Conservation (phyloP, 2,113 vertebrate species). For the Corythornis vintsioides region DNA sequence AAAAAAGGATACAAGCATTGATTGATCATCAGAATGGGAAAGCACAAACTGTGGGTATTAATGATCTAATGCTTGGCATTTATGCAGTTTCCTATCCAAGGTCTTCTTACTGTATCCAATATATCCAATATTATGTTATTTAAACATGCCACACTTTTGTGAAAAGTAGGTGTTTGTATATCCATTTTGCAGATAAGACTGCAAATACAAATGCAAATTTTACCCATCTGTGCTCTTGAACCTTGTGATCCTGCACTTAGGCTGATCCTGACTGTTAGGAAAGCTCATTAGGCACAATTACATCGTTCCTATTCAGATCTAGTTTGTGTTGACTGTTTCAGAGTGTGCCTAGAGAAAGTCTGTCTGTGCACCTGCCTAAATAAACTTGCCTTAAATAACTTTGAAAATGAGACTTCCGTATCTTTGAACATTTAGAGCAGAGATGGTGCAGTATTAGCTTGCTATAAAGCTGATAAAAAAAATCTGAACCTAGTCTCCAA, state of each 20-base stretch:
- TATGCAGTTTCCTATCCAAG: neutral
- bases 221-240: neutral
- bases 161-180: neutral
- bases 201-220: neutral
- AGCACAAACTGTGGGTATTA: neutral
- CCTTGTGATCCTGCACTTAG: neutral
- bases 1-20: neutral
- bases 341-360: neutral
- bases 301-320: neutral
- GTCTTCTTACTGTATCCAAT: neutral
- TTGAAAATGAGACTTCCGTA: neutral
- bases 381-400: neutral
- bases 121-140: neutral
- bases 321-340: neutral
- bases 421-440: neutral
- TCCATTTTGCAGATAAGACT: neutral
- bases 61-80: neutral
- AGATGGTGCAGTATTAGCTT: neutral
- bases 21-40: neutral
- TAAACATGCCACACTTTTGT: neutral
- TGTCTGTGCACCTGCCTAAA: neutral
- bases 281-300: neutral
- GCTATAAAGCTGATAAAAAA: neutral
- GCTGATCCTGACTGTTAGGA: neutral
- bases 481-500: neutral